Evolutionary conservation across 1,140 invertebrate genomes (phyloP), one percentile per base, ranked within the genome.

Genomic region (Temnothorax nylanderi): DNA sequence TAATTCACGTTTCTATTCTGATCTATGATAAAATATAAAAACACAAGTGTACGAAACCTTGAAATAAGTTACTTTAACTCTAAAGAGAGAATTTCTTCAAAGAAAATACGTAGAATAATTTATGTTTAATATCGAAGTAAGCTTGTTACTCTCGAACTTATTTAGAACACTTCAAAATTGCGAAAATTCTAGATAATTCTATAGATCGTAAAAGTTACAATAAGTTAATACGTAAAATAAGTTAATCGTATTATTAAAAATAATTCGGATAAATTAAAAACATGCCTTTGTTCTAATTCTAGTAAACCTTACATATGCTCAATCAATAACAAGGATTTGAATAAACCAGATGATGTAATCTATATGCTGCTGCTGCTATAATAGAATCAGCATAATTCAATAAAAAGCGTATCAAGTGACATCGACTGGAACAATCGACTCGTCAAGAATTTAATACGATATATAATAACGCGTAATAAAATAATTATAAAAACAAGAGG

Each of bases 371-470:
- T 32, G 13, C 41, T 47, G 60, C 37, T 21, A 65, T 51, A 76
- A 76, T 78, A 4, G 16, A 80, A 80, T 80, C 60, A 67, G 26
- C 32, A 47, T 80, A 65, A 80, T 65, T 67, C 6, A 51, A 80
- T 65, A 44, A 65, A 44, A 65, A 80, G 18, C 62, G 32, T 80
- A 80, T 80, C 47, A 34, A 80, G 51, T 80, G 18, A 47, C 41
- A 47, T 26, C n/a, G 41, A 49, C 41, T 34, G 76, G 34, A 7
- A 76, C 34, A 18, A 58, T 41, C 16, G 74, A 26, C 37, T 26
- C 54, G 37, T 62, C 47, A 77, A 78, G 11, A 8, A 34, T 65
- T 65, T 34, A 37, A 78, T 8, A 34, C 13, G 18, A 77, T 11
- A 32, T 21, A 49, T 26, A 69, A 69, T 18, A 44, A 64, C 16